Base-by-base conservation (phyloP, 2,888 invertebrate genomes). In the Athrips mouffetella region DNA sequence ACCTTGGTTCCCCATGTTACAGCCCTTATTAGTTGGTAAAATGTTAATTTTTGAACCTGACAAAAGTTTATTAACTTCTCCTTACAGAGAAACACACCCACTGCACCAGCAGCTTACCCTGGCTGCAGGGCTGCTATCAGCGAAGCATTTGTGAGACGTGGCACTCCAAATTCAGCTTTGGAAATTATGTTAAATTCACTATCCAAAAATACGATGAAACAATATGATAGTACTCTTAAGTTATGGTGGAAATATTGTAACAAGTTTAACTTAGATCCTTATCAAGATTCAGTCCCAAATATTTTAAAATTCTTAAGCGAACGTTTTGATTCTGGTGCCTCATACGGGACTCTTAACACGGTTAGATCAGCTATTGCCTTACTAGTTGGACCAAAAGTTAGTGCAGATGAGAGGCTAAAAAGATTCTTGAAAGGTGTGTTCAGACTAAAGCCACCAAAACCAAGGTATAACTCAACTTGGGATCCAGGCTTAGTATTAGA, bases 1-100 rank as follows among this genome's bases (percentile, higher is more conserved):
- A 35, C 57, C 61, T 1, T 63, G 61, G 59, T 62, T 39, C 25
- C 60, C 61, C 1, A 1, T 59, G 7, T 56, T 35, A 31, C 35
- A 8, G 1, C 52, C 11, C 3, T 25, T 59, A 4, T 7, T 55
- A 15, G 30, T 45, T 8, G 58, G 59, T 3, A 41, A 57, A 45
- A 25, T 40, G 16, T 1, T 54, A n/a, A 51, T 30, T 33, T 58
- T 60, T 42, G 29, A 37, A 1, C 57, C 62, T 53, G 27, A 57
- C 11, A 51, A 42, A 55, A 0, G 49, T 2, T 11, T 59, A 2
- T 52, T 55, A 7, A 2, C 7, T 18, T 37, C 37, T 18, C 37
- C 37, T 63, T 61, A 52, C 55, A 59, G 63, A 11, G 30, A 42
- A 1, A 3, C 21, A 4, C 49, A 52, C 31, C 44, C 44, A 3